A percentile compares a stretch with the other conserved stretches of the same genome.
These are phyloP conservation scores for Liolophura sinensis DNA, from an alignment of 1,140 invertebrate genomes.

Conservation along the genomic window DNA sequence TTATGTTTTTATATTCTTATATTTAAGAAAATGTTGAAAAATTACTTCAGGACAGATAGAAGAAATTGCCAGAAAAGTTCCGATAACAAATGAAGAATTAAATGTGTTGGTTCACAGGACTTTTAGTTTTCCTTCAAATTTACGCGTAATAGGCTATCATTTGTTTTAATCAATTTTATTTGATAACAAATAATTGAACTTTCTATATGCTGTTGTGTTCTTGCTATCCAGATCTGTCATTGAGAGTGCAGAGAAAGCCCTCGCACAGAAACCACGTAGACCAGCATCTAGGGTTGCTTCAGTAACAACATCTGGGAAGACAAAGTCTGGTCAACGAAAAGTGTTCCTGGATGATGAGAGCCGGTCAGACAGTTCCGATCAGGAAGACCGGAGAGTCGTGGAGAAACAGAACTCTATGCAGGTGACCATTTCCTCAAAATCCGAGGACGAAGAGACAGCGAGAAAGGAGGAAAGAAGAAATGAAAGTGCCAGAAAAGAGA, in stretches of 20 bases:
- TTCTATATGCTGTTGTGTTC: not conserved
- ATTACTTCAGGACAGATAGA: too few species aligned
- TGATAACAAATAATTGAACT: too few species aligned
- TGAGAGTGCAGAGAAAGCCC: conserved; percentile 44
- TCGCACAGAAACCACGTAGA: conserved; percentile 37
- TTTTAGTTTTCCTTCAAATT: too few species aligned
- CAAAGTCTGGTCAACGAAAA: conserved; percentile 9
- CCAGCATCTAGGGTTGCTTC: conserved; percentile 21
- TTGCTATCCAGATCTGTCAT: conserved; percentile 38
- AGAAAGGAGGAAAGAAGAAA: conserved; percentile 8
- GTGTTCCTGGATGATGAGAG: conserved; percentile 24
- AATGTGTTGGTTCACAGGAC: too few species aligned
- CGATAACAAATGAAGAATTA: too few species aligned
- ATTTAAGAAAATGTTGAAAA: too few species aligned
- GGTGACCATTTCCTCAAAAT: conserved; percentile 26
- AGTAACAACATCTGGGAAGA: conserved; percentile 7
- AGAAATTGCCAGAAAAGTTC: too few species aligned
- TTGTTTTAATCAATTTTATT: too few species aligned
- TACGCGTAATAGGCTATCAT: too few species aligned
- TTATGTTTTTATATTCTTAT: too few species aligned
- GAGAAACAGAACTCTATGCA: conserved; percentile 26
- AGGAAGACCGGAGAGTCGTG: conserved; percentile 25
- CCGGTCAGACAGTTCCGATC: conserved; percentile 12
- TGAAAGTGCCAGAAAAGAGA: conserved; percentile 7
- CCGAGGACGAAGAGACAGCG: not conserved